These are phyloP conservation scores for Hecatera dysodea DNA, from an alignment of 2,888 invertebrate genomes.

Conservation along the genomic window DNA sequence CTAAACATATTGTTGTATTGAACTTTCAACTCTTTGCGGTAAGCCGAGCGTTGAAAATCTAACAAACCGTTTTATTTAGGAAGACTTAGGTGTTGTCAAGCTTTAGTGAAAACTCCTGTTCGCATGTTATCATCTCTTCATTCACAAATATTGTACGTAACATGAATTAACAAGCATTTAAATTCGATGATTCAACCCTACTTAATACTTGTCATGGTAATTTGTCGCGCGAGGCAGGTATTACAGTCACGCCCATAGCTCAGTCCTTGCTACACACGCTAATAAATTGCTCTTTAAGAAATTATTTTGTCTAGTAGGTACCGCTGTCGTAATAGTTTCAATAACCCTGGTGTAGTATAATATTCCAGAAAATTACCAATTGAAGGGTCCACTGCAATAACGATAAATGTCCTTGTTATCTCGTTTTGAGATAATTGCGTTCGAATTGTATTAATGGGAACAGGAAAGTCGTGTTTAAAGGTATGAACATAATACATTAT, in stretches of 20 bases:
- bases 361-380: neutral
- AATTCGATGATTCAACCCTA: neutral
- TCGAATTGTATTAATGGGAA: too few species aligned
- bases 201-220: constrained; percentile 5
- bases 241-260: neutral
- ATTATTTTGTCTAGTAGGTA: neutral
- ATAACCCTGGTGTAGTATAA: neutral
- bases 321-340: neutral
- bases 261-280: neutral
- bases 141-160: neutral
- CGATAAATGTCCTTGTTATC: too few species aligned
- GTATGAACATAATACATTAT: too few species aligned
- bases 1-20: neutral
- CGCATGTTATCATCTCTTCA: too few species aligned
- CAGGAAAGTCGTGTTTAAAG: too few species aligned
- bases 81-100: neutral
- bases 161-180: neutral
- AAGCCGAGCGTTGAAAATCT: neutral
- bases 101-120: neutral
- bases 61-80: too few species aligned
- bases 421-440: too few species aligned
- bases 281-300: constrained; percentile 1
- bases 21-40: neutral
- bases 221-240: neutral
- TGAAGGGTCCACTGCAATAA: too few species aligned